These are phyloP conservation scores for Gymnocheta viridis DNA, from an alignment of 2,888 invertebrate species.

Conservation along the genomic window DNA sequence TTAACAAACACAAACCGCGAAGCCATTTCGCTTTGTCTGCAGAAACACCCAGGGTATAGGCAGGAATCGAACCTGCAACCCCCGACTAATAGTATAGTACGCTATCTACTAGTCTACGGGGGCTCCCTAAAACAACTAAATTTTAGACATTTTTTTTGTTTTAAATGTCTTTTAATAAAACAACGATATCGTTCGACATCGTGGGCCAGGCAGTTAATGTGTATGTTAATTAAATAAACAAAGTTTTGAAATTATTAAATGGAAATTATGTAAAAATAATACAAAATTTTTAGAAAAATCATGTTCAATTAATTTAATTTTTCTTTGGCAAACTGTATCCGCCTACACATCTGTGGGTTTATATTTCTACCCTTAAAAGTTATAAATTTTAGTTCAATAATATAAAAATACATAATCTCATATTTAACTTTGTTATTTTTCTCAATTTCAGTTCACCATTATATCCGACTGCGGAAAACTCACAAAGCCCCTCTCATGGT, in stretches of 20 bases:
- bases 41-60: too few species aligned
- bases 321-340: neutral
- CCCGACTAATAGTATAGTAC: too few species aligned
- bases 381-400: neutral
- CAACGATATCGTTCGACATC: too few species aligned
- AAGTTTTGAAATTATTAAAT: neutral
- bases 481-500: conserved; percentile 77
- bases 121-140: too few species aligned
- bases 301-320: neutral
- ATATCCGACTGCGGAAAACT: conserved; percentile 78
- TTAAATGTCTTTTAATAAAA: too few species aligned
- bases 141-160: too few species aligned
- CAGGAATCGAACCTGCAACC: too few species aligned
- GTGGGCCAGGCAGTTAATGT: neutral
- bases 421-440: conserved; percentile 29
- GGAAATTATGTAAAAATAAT: neutral
- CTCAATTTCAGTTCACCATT: conserved; percentile 75
- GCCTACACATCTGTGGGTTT: neutral
- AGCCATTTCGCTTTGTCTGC: too few species aligned
- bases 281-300: neutral
- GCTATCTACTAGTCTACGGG: too few species aligned
- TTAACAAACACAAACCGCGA: too few species aligned
- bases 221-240: neutral
- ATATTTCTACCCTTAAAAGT: neutral
- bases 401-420: neutral